These are phyloP conservation scores for Galerucella nymphaeae DNA, from an alignment of 2,888 invertebrate genomes.

Conservation along the genomic window DNA sequence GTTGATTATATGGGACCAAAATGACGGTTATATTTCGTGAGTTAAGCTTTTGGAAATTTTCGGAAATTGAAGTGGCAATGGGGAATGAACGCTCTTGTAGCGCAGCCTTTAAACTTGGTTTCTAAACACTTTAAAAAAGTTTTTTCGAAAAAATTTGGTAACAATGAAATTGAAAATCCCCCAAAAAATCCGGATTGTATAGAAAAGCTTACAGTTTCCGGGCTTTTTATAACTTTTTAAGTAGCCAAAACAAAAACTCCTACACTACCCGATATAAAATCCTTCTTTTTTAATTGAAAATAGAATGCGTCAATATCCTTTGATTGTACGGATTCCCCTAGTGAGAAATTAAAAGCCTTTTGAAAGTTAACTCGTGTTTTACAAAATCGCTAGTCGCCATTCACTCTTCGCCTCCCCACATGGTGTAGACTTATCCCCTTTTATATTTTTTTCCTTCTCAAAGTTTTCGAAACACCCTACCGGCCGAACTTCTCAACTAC, in stretches of 20 bases:
- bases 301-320: conserved; percentile 32
- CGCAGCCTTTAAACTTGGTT: no score
- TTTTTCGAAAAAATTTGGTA: neutral
- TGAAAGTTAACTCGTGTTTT: conserved; percentile 50
- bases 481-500: conserved; percentile 2
- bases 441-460: conserved; percentile 33
- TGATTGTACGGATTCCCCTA: conserved; percentile 34
- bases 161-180: neutral
- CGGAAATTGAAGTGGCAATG: no score
- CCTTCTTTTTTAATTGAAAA: conserved; percentile 24
- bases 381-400: conserved; percentile 45
- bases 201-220: conserved; percentile 2
- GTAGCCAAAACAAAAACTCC: conserved; percentile 18
- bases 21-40: neutral
- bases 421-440: conserved; percentile 38
- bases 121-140: no score
- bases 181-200: conserved; percentile 5
- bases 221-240: conserved; percentile 16
- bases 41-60: no score
- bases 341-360: conserved; percentile 51
- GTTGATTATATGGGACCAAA: neutral
- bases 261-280: conserved; percentile 12
- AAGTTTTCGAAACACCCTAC: conserved; percentile 20
- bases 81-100: no score
- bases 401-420: conserved; percentile 35